Evolutionary conservation across 2,888 invertebrate genomes (phyloP).

Genomic region (Argyresthia goedartella): DNA sequence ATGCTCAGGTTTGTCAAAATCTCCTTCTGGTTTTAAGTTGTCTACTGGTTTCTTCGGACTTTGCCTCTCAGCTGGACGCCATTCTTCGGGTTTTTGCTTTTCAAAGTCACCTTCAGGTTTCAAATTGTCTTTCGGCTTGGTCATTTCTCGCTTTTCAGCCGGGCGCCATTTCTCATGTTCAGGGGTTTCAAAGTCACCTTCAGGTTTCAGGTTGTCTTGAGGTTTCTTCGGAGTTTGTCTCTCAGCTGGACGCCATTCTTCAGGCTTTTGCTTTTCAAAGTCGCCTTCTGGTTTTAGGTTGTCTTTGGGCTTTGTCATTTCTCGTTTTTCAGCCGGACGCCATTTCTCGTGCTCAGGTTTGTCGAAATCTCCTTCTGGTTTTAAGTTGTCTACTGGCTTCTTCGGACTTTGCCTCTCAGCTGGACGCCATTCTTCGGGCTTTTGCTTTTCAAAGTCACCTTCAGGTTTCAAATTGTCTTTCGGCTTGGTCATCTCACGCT

Average conservation of each 20-base stretch:
- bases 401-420: conserved; percentile 38
- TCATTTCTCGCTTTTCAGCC: conserved; percentile 23
- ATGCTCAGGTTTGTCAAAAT: conserved; percentile 54
- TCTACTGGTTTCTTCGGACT: conserved; percentile 19
- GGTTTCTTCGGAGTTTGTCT: conserved; percentile 19
- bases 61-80: conserved; percentile 33
- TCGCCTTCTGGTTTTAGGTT: conserved; percentile 68
- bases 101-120: conserved; percentile 68
- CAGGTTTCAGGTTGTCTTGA: conserved; percentile 36
- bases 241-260: conserved; percentile 38
- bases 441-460: conserved; percentile 52
- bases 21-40: conserved; percentile 71
- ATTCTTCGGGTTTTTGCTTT: conserved; percentile 32
- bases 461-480: conserved; percentile 70
- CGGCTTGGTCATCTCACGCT: conserved; percentile 49
- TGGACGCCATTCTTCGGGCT: conserved; percentile 37
- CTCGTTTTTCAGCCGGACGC: no score
- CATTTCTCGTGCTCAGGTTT: no score
- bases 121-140: conserved; percentile 54
- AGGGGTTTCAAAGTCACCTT: conserved; percentile 51
- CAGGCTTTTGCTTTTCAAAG: conserved; percentile 45
- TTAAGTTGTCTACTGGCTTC: no score
- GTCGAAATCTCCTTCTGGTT: no score
- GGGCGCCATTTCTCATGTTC: conserved; percentile 23
- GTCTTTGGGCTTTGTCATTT: no score